A percentile compares a stretch with the other conserved stretches of the same genome.
Conservation (phyloP, 2,797 vertebrate genomes). For the Sphaeramia orbicularis region DNA sequence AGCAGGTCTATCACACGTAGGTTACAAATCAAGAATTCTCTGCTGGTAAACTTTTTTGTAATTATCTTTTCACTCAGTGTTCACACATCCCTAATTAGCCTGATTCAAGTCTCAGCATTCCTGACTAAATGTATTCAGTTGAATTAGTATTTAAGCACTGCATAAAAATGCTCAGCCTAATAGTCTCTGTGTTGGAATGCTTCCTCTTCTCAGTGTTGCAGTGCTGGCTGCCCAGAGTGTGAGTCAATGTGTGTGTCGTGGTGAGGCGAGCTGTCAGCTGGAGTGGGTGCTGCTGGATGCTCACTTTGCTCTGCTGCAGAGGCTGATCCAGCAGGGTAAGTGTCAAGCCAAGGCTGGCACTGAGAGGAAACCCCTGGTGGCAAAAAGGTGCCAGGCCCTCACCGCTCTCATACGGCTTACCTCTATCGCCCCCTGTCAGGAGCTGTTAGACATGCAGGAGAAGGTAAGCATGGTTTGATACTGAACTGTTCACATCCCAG, state of each 20-base stretch:
- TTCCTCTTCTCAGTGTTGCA: conserved; percentile 57
- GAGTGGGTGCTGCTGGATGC: conserved; percentile 79
- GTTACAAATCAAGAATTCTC: conserved; percentile 26
- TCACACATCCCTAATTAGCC: no score
- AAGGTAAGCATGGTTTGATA: conserved; percentile 48
- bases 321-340: conserved; percentile 69
- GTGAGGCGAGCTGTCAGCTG: conserved; percentile 77
- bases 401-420: conserved; percentile 64
- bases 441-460: conserved; percentile 74
- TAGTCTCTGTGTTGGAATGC: conserved; percentile 40
- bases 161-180: conserved; percentile 14
- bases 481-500: background rate
- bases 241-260: conserved; percentile 77
- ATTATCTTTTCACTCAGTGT: background rate
- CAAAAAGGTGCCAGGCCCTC: conserved; percentile 69
- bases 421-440: conserved; percentile 66
- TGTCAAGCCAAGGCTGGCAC: conserved; percentile 3
- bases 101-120: conserved; percentile 25
- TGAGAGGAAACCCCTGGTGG: conserved; percentile 60
- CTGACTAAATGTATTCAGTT: conserved; percentile 12
- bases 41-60: background rate
- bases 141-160: conserved; percentile 1
- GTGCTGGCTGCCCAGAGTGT: conserved; percentile 76
- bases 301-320: conserved; percentile 80
- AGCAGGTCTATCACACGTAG: conserved; percentile 81